These are phyloP conservation scores for Trachelus iudaicus DNA, from an alignment of 2,888 invertebrate species.

Conservation along the genomic window DNA sequence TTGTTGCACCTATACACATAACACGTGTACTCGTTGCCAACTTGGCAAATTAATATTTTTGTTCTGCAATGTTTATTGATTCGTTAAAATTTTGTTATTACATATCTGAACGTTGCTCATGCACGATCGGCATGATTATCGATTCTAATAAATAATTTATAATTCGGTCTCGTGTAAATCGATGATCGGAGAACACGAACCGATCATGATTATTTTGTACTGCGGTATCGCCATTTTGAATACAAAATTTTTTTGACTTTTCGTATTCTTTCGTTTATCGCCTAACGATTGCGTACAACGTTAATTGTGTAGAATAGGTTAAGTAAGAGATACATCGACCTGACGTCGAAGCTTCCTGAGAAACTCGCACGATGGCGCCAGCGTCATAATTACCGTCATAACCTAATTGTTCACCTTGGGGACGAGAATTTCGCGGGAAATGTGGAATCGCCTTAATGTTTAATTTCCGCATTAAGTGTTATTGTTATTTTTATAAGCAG, in stretches of 20 bases:
- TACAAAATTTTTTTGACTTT: neutral
- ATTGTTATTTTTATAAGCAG: neutral
- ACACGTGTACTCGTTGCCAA: no score
- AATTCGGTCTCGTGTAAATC: neutral
- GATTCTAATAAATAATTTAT: neutral
- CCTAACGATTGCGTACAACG: neutral
- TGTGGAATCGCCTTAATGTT: constrained; percentile 25
- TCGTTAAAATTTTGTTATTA: no score
- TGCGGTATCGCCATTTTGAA: neutral
- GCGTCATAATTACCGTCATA: neutral
- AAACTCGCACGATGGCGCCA: neutral
- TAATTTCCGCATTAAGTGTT: neutral
- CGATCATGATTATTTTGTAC: neutral
- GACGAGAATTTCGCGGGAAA: constrained; percentile 47
- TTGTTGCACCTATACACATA: no score
- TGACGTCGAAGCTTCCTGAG: neutral
- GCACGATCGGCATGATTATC: neutral
- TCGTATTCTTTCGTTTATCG: neutral
- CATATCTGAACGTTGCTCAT: no score
- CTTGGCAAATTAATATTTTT: no score
- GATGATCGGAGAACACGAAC: neutral
- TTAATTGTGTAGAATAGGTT: neutral
- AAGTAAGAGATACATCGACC: neutral
- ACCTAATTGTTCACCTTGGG: constrained; percentile 1
- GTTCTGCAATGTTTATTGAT: no score